Base-by-base conservation (phyloP, 2,888 invertebrate species). In the Belgica antarctica region DNA sequence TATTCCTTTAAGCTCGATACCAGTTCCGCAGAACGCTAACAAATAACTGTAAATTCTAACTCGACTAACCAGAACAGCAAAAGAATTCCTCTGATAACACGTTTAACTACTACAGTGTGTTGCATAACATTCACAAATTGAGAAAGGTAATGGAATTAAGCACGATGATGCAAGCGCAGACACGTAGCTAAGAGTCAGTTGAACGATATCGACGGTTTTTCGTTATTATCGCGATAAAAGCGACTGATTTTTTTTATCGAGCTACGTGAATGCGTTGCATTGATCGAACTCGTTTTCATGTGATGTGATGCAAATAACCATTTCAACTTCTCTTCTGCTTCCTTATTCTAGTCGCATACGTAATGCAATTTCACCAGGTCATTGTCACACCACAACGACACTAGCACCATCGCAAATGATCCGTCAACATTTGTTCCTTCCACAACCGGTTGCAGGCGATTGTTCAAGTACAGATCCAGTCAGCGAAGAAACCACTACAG, bases 41-140 rank as follows among this genome's bases (percentile, higher is more conserved):
- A 68, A 68, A 57, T 68, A 68, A 68, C 68, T 68, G 68, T 68
- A 68, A 12, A 68, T 68, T 68, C 57, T 68, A 68, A 52, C 57
- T 25, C 34, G 57, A 68, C 28, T 68, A 68, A 68, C 68, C 31
- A 22, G 68, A 3, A 19, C 57, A n/a, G n/a, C n/a, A n/a, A n/a
- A 47, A 68, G n/a, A 52, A 25, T 36, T 34, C 17, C 41, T 41
- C 12, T 19, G 10, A 8, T 41, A 63, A 28, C 25, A 22, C 28
- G 19, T 27, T 28, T 27, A 57, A 47, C 28, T 24, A 47, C 65
- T 28, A 65, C 19, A 59, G 12, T 46, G 5, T 22, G 19, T 65
- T 65, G 65, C 47, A 65, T 65, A 65, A 63, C 24, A 63, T 22
- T 22, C 24, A 19, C n/a, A n/a, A n/a, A n/a, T n/a, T n/a, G 4